Evolutionary conservation across 2,113 vertebrate genomes (phyloP).

Genomic region (Ibidorhyncha struthersii): DNA sequence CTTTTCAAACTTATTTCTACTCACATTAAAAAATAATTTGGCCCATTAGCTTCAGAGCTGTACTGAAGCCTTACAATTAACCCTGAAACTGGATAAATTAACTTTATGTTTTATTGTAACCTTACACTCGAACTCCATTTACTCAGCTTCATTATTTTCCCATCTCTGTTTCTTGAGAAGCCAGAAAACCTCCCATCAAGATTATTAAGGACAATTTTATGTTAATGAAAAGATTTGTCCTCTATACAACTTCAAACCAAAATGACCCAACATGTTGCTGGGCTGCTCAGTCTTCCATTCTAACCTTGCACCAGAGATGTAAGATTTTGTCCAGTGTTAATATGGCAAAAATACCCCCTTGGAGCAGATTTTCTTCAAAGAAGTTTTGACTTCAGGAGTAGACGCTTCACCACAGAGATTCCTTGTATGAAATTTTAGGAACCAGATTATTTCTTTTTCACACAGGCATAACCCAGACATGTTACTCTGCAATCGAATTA

Average conservation of each 20-base stretch:
- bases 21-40: constrained; percentile 13
- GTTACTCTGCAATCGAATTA: neutral
- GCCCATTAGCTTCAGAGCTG: neutral
- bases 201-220: neutral
- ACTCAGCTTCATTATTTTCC: constrained; percentile 30
- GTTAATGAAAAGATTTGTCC: neutral
- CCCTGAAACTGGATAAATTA: constrained; percentile 12
- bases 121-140: neutral
- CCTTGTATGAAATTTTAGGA: neutral
- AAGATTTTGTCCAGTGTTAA: neutral
- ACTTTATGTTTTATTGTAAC: constrained; percentile 3
- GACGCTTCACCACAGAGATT: neutral
- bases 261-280: neutral
- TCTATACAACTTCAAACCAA: neutral
- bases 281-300: neutral
- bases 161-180: constrained; percentile 14
- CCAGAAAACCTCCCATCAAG: neutral
- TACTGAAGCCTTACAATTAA: neutral
- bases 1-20: neutral
- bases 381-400: neutral
- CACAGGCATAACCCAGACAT: neutral
- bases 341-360: neutral
- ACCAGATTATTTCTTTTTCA: neutral
- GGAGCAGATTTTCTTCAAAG: neutral
- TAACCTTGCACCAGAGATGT: neutral